A percentile compares a stretch with the other conserved stretches of the same genome.
Conservation (phyloP, 2,113 vertebrate species). For the Stercorarius parasiticus region DNA sequence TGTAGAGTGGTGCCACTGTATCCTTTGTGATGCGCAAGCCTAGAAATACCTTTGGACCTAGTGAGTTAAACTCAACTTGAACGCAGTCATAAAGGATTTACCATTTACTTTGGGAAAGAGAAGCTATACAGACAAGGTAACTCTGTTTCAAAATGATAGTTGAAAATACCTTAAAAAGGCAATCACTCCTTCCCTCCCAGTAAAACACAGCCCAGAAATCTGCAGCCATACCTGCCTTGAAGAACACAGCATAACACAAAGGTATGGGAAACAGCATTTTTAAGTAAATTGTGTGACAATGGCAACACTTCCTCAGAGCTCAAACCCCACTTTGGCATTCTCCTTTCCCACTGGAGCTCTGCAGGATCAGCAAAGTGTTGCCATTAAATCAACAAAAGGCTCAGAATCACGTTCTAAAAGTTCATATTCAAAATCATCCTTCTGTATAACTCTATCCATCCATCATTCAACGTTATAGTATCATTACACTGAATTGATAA, state of each 20-base stretch:
- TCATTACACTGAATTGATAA: background rate
- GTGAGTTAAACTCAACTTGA: slow-evolving; percentile 38
- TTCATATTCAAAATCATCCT: background rate
- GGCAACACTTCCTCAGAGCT: background rate
- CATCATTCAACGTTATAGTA: background rate
- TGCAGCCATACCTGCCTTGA: background rate
- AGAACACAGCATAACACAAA: background rate
- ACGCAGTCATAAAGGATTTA: slow-evolving; percentile 17
- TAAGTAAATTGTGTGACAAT: too few species aligned
- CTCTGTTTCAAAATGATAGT: background rate
- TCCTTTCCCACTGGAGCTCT: background rate
- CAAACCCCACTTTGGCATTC: background rate
- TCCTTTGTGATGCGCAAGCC: background rate
- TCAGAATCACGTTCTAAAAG: background rate
- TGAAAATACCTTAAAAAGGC: background rate
- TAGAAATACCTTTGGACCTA: slow-evolving; percentile 12
- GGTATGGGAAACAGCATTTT: background rate
- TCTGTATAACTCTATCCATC: background rate
- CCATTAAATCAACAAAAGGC: background rate
- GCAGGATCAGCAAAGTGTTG: background rate
- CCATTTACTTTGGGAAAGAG: background rate
- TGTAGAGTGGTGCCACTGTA: background rate
- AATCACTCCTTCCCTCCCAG: background rate
- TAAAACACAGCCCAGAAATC: background rate
- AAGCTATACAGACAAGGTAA: slow-evolving; percentile 6